Conservation (phyloP, 2,797 vertebrate species). For the Hypotaenidia philippensis region DNA sequence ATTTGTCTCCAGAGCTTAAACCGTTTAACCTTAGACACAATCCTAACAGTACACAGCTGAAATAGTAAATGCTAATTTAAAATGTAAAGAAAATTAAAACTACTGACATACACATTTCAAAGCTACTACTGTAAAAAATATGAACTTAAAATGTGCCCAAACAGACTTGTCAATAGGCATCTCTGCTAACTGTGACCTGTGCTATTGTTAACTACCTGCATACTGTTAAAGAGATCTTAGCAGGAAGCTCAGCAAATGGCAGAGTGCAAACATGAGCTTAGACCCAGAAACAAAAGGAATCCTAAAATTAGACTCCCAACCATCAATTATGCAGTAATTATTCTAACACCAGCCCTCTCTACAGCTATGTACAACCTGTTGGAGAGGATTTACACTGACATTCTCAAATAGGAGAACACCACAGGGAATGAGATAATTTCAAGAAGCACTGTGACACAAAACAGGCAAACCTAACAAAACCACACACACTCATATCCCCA, state of each 20-base stretch:
- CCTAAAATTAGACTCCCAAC: background rate
- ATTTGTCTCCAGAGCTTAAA: background rate
- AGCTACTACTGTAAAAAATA: background rate
- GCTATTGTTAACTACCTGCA: background rate
- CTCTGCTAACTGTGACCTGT: background rate
- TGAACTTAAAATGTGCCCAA: background rate
- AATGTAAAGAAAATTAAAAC: background rate
- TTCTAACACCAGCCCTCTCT: background rate
- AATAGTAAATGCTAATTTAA: background rate
- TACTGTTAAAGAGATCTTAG: background rate
- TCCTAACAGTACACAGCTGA: background rate
- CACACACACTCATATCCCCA: background rate
- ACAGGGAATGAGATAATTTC: background rate
- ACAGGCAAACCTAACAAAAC: background rate
- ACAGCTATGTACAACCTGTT: background rate
- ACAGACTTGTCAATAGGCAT: background rate
- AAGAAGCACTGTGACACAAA: background rate
- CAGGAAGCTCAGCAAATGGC: background rate
- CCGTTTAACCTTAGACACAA: background rate
- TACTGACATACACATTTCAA: background rate
- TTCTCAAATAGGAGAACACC: background rate
- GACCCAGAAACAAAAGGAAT: background rate
- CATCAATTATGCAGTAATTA: background rate
- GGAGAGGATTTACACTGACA: background rate
- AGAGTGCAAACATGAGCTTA: background rate